These are phyloP conservation scores for Trididemnum miniatum DNA, from an alignment of 23 tunicate genomes.

Conservation along the genomic window DNA sequence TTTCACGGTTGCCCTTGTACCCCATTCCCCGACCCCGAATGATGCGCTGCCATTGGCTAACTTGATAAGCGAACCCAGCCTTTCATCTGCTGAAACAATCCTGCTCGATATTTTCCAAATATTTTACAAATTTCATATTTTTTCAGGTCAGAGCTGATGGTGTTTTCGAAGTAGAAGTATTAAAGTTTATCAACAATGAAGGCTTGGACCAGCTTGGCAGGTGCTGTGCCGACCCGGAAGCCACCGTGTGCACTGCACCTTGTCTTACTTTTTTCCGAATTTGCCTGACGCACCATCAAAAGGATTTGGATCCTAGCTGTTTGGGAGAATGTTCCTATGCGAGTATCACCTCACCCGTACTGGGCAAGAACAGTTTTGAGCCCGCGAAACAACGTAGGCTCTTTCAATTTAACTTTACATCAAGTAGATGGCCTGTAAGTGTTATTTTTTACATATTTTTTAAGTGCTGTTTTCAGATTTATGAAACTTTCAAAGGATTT, in stretches of 20 bases:
- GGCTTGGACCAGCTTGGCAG: slow-evolving; percentile 31
- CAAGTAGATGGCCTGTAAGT: not conserved
- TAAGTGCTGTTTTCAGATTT: too few relatives aligned
- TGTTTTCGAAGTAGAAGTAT: slow-evolving; percentile 15
- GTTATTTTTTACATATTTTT: too few relatives aligned
- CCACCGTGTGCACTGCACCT: slow-evolving; percentile 31
- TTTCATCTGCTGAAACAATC: too few relatives aligned
- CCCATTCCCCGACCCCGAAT: too few relatives aligned
- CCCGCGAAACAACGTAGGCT: not conserved
- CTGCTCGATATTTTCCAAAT: too few relatives aligned
- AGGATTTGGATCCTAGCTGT: not conserved
- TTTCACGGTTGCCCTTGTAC: too few relatives aligned
- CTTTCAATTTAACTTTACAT: not conserved
- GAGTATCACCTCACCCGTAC: slow-evolving; percentile 27
- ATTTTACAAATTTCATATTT: too few relatives aligned
- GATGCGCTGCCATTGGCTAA: too few relatives aligned
- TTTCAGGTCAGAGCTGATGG: slow-evolving; percentile 28
- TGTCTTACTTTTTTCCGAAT: slow-evolving; percentile 66
- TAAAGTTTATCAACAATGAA: slow-evolving; percentile 37
- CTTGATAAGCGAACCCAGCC: too few relatives aligned
- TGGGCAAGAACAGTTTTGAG: slow-evolving; percentile 57
- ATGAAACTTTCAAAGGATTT: too few relatives aligned
- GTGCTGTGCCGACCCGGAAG: slow-evolving; percentile 20
- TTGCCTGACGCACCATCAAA: slow-evolving; percentile 65
- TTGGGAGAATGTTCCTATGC: slow-evolving; percentile 47